Evolutionary conservation across 1,140 invertebrate species (phyloP).

Genomic region (Meteorus sp.): DNA sequence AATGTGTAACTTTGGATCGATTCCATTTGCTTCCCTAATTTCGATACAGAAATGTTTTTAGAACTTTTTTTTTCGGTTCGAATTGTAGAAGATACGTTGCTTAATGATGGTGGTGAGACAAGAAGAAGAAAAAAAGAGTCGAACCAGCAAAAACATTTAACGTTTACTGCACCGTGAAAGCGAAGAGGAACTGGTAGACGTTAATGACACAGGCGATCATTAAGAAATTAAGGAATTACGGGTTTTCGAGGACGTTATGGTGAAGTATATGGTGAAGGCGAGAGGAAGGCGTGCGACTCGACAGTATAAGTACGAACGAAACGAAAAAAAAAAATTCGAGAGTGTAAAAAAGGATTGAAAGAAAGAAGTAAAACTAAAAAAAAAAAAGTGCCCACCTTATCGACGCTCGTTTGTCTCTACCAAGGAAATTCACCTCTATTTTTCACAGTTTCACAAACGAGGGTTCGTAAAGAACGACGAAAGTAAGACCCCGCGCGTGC

Average conservation of each 20-base stretch:
- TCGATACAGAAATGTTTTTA: no score
- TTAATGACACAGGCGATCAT: constrained; percentile 30
- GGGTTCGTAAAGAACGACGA: constrained; percentile 12
- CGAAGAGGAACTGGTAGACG: constrained; percentile 15
- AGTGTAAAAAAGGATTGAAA: constrained; percentile 13
- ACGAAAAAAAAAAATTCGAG: constrained; percentile 16
- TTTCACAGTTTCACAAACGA: constrained; percentile 22
- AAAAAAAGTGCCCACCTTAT: constrained; percentile 23
- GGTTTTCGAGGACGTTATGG: constrained; percentile 15
- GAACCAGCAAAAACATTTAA: constrained; percentile 23
- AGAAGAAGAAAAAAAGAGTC: constrained; percentile 17
- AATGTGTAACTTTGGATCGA: no score
- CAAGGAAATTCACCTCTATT: constrained; percentile 23
- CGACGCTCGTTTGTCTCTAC: constrained; percentile 24
- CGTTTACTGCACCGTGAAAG: not conserved
- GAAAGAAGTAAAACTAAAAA: constrained; percentile 16
- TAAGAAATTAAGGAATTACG: constrained; percentile 35
- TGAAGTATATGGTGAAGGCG: not conserved
- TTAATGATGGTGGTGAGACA: not conserved
- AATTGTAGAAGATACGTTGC: not conserved
- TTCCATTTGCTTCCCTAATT: no score
- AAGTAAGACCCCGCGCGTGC: constrained; percentile 5
- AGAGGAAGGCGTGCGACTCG: not conserved
- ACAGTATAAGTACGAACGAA: not conserved
- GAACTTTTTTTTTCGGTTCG: not conserved